phyloP scores from a whole-genome alignment of 2,113 vertebrate genomes.

The Indicator maculatus region DNA sequence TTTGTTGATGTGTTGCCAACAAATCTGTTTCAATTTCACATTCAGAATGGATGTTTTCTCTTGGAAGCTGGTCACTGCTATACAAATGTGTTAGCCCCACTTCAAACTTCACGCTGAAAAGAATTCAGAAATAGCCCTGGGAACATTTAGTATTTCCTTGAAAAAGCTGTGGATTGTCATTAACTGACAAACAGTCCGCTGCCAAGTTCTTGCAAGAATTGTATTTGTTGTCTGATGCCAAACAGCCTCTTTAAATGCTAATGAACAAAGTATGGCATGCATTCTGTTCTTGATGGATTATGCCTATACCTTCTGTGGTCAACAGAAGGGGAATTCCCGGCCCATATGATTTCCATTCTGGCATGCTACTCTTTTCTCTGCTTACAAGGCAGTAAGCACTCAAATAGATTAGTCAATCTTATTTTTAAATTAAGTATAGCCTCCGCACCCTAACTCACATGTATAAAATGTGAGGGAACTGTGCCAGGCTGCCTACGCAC shows the following conservation, averaged over 20 bases:
- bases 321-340: slow-evolving; percentile 84
- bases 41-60: slow-evolving; percentile 45
- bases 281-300: slow-evolving; percentile 85
- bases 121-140: slow-evolving; percentile 61
- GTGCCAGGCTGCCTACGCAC: slow-evolving; percentile 51
- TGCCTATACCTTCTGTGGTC: slow-evolving; percentile 83
- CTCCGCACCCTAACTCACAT: slow-evolving; percentile 33
- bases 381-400: slow-evolving; percentile 74
- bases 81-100: slow-evolving; percentile 25
- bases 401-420: slow-evolving; percentile 76
- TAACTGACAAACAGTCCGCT: slow-evolving; percentile 78
- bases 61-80: not conserved
- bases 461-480: slow-evolving; percentile 36
- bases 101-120: slow-evolving; percentile 52
- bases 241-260: slow-evolving; percentile 85
- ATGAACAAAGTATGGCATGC: slow-evolving; percentile 82
- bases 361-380: slow-evolving; percentile 63
- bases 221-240: slow-evolving; percentile 82
- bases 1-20: slow-evolving; percentile 62
- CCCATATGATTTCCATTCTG: slow-evolving; percentile 84
- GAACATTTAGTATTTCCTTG: slow-evolving; percentile 76
- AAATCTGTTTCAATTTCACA: slow-evolving; percentile 50
- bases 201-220: slow-evolving; percentile 80
- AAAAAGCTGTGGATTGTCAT: slow-evolving; percentile 80
- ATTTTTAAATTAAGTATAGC: slow-evolving; percentile 65